Conservation (phyloP, 2,113 vertebrate species). For the Thunnus thynnus region DNA sequence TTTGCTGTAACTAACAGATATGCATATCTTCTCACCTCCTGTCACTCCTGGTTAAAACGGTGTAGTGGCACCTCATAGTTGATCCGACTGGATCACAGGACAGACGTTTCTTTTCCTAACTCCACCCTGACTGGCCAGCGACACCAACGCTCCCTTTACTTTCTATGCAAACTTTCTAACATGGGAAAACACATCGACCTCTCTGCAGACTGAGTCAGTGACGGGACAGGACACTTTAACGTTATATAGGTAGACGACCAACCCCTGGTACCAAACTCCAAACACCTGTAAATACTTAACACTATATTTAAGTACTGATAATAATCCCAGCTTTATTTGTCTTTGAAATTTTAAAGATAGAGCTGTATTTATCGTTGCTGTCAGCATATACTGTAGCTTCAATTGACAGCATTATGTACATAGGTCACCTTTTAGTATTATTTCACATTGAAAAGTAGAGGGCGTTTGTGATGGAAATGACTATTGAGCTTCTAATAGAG, state of each 20-base stretch:
- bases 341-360: constrained; percentile 82
- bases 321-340: constrained; percentile 79
- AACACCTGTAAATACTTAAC: constrained; percentile 91
- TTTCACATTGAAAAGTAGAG: constrained; percentile 99
- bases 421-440: constrained; percentile 96
- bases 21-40: constrained; percentile 40
- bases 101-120: constrained; percentile 48
- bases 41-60: constrained; percentile 16
- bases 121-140: constrained; percentile 26
- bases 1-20: constrained; percentile 37
- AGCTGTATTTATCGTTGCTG: constrained; percentile 93
- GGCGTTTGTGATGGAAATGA: constrained; percentile 88
- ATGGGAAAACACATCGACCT: constrained; percentile 73
- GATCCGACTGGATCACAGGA: background rate
- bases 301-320: constrained; percentile 86
- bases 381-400: constrained; percentile 85
- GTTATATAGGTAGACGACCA: constrained; percentile 58
- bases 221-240: constrained; percentile 79
- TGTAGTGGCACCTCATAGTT: background rate
- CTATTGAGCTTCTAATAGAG: constrained; percentile 91
- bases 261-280: constrained; percentile 85
- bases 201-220: constrained; percentile 74
- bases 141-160: constrained; percentile 74
- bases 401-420: constrained; percentile 94
- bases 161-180: constrained; percentile 87